These are phyloP conservation scores for Rotaria sp. DNA, from an alignment of 2,888 invertebrate species.

Conservation along the genomic window DNA sequence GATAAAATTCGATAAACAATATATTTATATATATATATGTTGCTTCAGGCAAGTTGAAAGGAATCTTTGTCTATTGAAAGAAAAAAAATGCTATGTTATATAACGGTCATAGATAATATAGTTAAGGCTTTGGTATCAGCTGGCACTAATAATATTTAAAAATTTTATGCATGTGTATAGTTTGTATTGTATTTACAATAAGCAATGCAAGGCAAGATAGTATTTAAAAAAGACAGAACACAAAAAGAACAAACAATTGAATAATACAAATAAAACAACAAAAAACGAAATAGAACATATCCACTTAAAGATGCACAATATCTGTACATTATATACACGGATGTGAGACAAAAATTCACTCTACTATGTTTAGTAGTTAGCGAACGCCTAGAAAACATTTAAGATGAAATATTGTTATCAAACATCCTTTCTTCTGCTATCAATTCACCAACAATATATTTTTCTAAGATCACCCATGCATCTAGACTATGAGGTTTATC, in stretches of 20 bases:
- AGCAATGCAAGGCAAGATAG: neutral
- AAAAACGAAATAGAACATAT: neutral
- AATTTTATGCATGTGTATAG: neutral
- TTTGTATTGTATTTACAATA: neutral
- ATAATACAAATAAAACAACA: neutral
- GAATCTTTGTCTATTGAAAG: neutral
- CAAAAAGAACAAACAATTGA: no score
- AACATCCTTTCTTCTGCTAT: slow-evolving; percentile 38
- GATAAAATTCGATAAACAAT: neutral
- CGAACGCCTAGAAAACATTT: neutral
- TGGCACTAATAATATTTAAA: neutral
- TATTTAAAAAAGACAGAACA: neutral
- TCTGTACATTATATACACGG: slow-evolving; percentile 4
- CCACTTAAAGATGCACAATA: neutral
- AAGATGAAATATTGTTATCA: neutral
- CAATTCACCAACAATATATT: slow-evolving; percentile 38
- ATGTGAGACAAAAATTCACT: neutral
- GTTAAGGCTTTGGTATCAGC: neutral
- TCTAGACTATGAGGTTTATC: slow-evolving; percentile 40
- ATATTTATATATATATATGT: neutral
- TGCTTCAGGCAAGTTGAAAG: neutral
- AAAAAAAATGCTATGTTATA: neutral
- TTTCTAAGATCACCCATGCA: slow-evolving; percentile 34
- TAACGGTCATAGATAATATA: neutral
- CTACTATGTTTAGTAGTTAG: neutral